Conservation (phyloP, 2,888 invertebrate genomes). For the Polyommatus iphigenia region DNA sequence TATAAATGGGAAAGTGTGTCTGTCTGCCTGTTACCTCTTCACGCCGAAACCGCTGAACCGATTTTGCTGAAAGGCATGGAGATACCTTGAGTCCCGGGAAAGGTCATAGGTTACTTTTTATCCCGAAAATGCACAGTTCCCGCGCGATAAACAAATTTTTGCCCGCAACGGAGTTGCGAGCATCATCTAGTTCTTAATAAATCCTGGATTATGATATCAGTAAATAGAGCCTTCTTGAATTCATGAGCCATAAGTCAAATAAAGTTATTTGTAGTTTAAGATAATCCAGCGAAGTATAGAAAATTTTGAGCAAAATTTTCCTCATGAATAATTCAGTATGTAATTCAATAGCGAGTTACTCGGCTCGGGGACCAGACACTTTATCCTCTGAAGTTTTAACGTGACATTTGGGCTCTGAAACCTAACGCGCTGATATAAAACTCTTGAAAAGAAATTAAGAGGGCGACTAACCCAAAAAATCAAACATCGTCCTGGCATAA, state of each 20-base stretch:
- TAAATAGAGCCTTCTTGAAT: not conserved
- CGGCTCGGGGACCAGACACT: slow-evolving; percentile 3
- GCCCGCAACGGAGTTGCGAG: too few relatives aligned
- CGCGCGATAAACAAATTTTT: too few relatives aligned
- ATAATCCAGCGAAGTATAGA: not conserved
- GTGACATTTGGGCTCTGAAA: not conserved
- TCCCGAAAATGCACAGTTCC: too few relatives aligned
- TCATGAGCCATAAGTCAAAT: not conserved
- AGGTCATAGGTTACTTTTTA: too few relatives aligned
- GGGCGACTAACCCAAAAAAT: too few relatives aligned
- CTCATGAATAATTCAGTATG: slow-evolving; percentile 23
- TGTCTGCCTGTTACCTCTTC: too few relatives aligned
- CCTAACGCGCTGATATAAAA: not conserved
- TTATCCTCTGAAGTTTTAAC: slow-evolving; percentile 23
- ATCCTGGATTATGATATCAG: not conserved
- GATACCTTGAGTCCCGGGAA: too few relatives aligned
- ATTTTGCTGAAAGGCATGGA: too few relatives aligned
- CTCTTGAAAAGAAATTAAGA: not conserved
- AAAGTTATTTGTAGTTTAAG: not conserved
- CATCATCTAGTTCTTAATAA: not conserved
- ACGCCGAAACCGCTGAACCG: too few relatives aligned
- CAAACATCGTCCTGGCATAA: too few relatives aligned
- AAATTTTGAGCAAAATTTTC: not conserved
- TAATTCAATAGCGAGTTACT: slow-evolving; percentile 17
- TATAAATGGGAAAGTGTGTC: too few relatives aligned